phyloP scores from a whole-genome alignment of 2,888 invertebrate species.

The Mimas tiliae region DNA sequence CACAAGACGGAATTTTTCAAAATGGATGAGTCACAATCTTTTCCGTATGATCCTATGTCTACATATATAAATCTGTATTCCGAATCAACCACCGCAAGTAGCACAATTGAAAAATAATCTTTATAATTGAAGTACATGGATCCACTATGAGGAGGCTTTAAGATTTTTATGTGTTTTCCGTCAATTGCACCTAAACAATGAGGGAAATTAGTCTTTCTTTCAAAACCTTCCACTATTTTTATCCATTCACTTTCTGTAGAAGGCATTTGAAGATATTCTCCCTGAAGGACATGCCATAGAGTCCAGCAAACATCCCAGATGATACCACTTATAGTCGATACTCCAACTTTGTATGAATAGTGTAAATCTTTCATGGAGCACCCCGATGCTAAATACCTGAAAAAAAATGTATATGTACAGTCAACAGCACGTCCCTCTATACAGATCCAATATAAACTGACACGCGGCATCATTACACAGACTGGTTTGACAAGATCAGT shows the following conservation, averaged over 20 bases:
- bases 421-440: too few species aligned
- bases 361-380: not conserved
- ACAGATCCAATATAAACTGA: not conserved
- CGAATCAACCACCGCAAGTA: not conserved
- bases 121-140: not conserved
- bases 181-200: too few species aligned
- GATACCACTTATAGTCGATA: not conserved
- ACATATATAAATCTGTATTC: not conserved
- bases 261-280: not conserved
- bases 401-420: not conserved
- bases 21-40: not conserved
- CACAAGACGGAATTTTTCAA: not conserved
- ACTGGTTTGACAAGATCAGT: not conserved
- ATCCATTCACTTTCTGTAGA: not conserved
- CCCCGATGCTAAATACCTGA: not conserved
- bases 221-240: not conserved
- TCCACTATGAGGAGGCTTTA: not conserved
- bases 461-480: too few species aligned
- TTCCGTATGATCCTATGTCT: not conserved
- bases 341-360: not conserved
- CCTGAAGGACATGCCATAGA: not conserved
- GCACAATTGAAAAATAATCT: not conserved
- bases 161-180: not conserved
- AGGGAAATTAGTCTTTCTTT: too few species aligned
- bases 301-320: not conserved